Conservation (phyloP, 2,113 vertebrate genomes). For the Oryzias javanicus region DNA sequence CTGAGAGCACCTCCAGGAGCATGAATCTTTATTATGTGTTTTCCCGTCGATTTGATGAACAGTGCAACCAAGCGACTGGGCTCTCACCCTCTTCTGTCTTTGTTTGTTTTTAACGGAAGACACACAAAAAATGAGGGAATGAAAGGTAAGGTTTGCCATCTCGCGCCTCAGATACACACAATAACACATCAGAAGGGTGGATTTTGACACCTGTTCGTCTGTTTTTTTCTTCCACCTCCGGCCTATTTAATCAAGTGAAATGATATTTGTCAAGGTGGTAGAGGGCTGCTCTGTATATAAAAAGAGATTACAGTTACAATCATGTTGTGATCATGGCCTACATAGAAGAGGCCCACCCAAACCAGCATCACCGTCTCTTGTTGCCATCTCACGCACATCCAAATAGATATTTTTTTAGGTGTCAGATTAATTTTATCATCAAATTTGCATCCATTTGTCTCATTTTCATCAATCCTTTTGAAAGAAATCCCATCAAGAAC, state of each 20-base stretch:
- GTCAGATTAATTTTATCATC: neutral
- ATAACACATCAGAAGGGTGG: constrained; percentile 42
- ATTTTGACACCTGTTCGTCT: constrained; percentile 74
- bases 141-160: constrained; percentile 67
- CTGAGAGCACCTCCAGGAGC: constrained; percentile 51
- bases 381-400: constrained; percentile 12
- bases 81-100: neutral
- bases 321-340: constrained; percentile 58
- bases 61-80: constrained; percentile 52
- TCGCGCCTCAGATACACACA: neutral
- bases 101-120: constrained; percentile 16
- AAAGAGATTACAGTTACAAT: constrained; percentile 34
- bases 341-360: constrained; percentile 65
- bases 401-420: constrained; percentile 5
- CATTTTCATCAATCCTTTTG: neutral
- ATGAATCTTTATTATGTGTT: constrained; percentile 57
- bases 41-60: constrained; percentile 48
- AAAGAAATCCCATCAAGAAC: constrained; percentile 1
- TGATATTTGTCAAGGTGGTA: constrained; percentile 56
- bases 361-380: constrained; percentile 36
- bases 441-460: constrained; percentile 3
- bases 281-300: constrained; percentile 24
- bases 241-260: constrained; percentile 57
- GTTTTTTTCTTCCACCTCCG: constrained; percentile 47
- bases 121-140: constrained; percentile 53